A percentile compares a stretch with the other conserved stretches of the same genome.
phyloP scores from a whole-genome alignment of 1,140 invertebrate species.

The Ostrea denselamellosa region DNA sequence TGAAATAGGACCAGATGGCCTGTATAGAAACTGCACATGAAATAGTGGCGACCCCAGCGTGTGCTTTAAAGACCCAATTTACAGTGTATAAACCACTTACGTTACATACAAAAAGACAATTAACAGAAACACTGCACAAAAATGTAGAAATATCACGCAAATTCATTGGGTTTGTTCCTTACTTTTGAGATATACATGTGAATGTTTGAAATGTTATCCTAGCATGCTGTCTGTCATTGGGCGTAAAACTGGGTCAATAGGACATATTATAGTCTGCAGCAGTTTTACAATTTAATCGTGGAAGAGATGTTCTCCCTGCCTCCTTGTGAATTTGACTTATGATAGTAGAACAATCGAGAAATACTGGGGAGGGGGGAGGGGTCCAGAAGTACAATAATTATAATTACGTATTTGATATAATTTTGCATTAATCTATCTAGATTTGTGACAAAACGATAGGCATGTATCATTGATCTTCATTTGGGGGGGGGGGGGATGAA shows the following conservation, averaged over 20 bases:
- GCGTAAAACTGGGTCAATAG: not conserved
- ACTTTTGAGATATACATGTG: constrained; percentile 1
- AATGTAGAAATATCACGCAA: not conserved
- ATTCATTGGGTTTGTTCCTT: not conserved
- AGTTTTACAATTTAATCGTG: too few species aligned
- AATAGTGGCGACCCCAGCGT: not conserved
- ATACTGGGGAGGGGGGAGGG: too few species aligned
- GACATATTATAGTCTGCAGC: not conserved
- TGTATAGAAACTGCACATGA: not conserved
- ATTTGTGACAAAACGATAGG: too few species aligned
- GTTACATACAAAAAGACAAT: not conserved
- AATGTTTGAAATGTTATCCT: not conserved
- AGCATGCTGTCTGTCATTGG: not conserved
- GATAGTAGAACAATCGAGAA: too few species aligned
- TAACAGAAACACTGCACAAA: not conserved
- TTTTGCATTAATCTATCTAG: too few species aligned
- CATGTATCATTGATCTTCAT: too few species aligned
- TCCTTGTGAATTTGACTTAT: too few species aligned
- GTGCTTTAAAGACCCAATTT: not conserved
- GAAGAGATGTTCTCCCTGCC: too few species aligned
- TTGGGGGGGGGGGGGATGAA: too few species aligned
- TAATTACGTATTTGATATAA: too few species aligned
- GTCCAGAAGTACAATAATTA: too few species aligned
- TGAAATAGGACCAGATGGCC: not conserved
- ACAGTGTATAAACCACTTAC: not conserved